Base-by-base conservation (phyloP, 2,888 invertebrate genomes). In the Oeneis ivallda region DNA sequence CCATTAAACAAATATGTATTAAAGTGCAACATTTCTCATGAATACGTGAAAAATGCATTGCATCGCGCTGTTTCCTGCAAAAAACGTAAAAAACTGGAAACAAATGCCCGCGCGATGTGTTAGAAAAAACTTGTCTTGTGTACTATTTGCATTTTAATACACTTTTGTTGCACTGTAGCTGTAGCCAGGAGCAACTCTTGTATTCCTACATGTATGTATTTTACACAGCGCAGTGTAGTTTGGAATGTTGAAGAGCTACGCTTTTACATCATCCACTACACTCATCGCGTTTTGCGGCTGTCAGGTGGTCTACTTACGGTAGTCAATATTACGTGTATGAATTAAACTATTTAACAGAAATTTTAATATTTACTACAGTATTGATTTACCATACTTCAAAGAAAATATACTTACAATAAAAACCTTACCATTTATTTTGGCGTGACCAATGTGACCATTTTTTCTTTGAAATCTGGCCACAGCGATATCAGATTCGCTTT, bases 101-200 rank as follows among this genome's bases (percentile, higher is more conserved):
- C 60, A 66, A 64, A 60, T 53, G 60, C 60, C 45, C 52, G 61
- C 53, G 43, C 57, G 57, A 57, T 47, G 56, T 67, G 63, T 63
- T 67, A 60, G 41, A 53, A 66, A 26, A 58, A 61, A 52, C 60
- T 45, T 50, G 50, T 56, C 53, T 61, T 61, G 58, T 58, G 64
- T 58, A 26, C 47, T 61, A 66, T 69, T 69, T 69, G 68, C 66
- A 69, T 69, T 66, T 66, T 64, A 69, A 66, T 69, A 64, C 57
- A 49, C 53, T 57, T 64, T 61, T 62, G 53, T 49, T 59, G 49
- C 60, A 43, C 26, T 47, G 17, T 15, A 15, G 45, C 15, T 45
- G 15, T 47, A 47, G 9, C 13, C 5, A 13, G 37, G 37, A 37
- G 37, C 37, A 9, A 5, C 37, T 37, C 41, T 11, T 13, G 1